A percentile compares a stretch with the other conserved stretches of the same genome.
Evolutionary conservation across 2,113 vertebrate genomes (phyloP).

Genomic region (Pituophis catenifer): DNA sequence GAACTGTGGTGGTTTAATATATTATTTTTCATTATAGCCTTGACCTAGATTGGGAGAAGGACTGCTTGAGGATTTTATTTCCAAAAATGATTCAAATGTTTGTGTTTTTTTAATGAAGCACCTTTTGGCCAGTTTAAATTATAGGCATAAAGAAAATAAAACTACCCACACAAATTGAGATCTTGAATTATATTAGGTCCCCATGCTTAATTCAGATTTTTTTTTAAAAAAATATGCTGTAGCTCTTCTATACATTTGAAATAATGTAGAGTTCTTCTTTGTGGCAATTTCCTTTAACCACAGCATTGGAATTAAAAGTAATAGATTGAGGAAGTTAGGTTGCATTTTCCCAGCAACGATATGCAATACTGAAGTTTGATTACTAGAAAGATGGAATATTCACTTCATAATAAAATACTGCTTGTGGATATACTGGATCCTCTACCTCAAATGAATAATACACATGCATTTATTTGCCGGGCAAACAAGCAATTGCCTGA

Average conservation of each 20-base stretch:
- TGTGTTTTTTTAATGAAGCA: background rate
- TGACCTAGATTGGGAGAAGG: background rate
- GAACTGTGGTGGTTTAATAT: background rate
- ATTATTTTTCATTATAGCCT: background rate
- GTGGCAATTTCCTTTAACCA: background rate
- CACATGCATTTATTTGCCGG: background rate
- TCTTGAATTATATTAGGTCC: background rate
- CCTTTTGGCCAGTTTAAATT: background rate
- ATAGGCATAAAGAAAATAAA: background rate
- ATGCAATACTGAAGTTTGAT: background rate
- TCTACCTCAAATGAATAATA: background rate
- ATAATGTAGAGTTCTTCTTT: background rate
- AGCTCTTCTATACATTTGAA: background rate
- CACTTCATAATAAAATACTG: background rate
- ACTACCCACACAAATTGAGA: background rate
- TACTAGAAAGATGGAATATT: background rate
- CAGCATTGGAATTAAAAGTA: background rate
- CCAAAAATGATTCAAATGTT: background rate
- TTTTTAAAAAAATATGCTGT: background rate
- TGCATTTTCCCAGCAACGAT: background rate
- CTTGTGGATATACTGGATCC: background rate
- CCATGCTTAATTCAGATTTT: background rate
- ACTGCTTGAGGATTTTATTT: background rate
- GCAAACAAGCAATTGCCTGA: background rate
- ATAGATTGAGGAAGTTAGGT: background rate